Evolutionary conservation across 1,140 invertebrate genomes (phyloP).

Genomic region (Phocides pigmalion): DNA sequence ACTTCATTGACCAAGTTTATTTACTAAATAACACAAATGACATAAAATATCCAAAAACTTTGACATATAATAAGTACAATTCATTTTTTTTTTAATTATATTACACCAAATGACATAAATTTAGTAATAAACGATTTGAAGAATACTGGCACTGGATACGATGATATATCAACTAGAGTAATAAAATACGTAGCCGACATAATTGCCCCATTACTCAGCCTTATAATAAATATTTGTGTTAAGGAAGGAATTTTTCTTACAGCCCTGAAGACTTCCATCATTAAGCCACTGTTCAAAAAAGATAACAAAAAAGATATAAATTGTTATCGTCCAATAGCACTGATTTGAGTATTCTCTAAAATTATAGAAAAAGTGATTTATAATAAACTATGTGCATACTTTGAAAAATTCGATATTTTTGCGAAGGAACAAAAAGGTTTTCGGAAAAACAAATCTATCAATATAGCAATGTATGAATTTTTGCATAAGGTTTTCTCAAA

Average conservation of each 20-base stretch:
- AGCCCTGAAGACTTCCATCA: slow-evolving; percentile 30
- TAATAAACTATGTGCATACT: slow-evolving; percentile 14
- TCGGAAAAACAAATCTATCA: slow-evolving; percentile 34
- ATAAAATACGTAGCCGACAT: not conserved
- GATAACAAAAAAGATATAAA: slow-evolving; percentile 25
- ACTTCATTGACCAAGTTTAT: slow-evolving; percentile 17
- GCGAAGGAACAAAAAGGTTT: slow-evolving; percentile 32
- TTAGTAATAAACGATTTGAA: not conserved
- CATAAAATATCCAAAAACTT: not conserved
- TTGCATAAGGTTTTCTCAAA: slow-evolving; percentile 7
- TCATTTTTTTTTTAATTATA: slow-evolving; percentile 14
- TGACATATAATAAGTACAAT: slow-evolving; percentile 14
- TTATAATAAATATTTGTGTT: slow-evolving; percentile 25
- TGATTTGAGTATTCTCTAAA: slow-evolving; percentile 31
- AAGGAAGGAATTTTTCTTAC: slow-evolving; percentile 30
- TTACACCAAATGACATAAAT: slow-evolving; percentile 3
- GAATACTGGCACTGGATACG: slow-evolving; percentile 1
- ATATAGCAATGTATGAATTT: slow-evolving; percentile 35
- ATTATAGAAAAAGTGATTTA: slow-evolving; percentile 33
- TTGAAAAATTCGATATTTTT: slow-evolving; percentile 26
- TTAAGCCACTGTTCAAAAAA: slow-evolving; percentile 35
- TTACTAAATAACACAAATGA: slow-evolving; percentile 1
- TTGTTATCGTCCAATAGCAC: slow-evolving; percentile 33
- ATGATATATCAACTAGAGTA: slow-evolving; percentile 10
- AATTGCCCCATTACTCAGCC: slow-evolving; percentile 5